These are phyloP conservation scores for Reticulitermes speratus DNA, from an alignment of 1,140 invertebrate species.

Conservation along the genomic window DNA sequence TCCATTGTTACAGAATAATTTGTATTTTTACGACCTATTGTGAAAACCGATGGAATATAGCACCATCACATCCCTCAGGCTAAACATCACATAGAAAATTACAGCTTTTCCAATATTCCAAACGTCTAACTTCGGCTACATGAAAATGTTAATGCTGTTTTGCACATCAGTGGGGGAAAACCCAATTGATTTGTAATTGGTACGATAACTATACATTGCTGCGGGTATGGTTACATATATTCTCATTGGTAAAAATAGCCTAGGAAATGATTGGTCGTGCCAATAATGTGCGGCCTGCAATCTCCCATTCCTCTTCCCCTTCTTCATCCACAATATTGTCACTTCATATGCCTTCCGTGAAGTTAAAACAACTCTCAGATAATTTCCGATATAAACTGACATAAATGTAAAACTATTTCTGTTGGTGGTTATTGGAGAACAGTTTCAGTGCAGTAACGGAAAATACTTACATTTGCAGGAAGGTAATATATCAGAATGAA, in stretches of 20 bases:
- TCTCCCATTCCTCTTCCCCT: neutral
- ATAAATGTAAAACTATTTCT: neutral
- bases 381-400: neutral
- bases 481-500: no score
- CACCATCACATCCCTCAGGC: neutral
- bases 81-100: neutral
- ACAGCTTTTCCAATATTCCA: neutral
- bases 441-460: neutral
- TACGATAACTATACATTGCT: neutral
- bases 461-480: no score
- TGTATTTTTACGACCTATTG: no score
- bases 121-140: neutral
- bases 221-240: neutral
- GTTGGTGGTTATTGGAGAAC: neutral
- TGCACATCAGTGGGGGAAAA: neutral
- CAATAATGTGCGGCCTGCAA: neutral
- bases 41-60: neutral
- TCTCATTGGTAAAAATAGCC: neutral
- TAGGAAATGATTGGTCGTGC: neutral
- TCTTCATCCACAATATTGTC: neutral
- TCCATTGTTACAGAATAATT: no score
- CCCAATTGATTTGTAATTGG: neutral
- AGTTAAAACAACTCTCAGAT: neutral
- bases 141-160: conserved; percentile 9
- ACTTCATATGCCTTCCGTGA: neutral